phyloP scores from a whole-genome alignment of 2,797 vertebrate genomes.

The Gouania willdenowi region DNA sequence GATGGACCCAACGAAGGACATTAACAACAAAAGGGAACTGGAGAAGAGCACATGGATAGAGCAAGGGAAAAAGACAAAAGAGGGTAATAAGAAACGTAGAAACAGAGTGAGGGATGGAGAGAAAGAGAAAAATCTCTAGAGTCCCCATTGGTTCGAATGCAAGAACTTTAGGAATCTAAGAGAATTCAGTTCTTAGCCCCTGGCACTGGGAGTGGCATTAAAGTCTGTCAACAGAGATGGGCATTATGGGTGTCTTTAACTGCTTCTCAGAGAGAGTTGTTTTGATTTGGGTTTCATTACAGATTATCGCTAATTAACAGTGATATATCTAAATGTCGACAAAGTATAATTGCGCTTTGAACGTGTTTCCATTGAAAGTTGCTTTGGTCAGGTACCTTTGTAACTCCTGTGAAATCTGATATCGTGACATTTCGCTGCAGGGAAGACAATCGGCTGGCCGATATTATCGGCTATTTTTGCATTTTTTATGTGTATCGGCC shows the following conservation, averaged over 20 bases:
- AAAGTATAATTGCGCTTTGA: too few relatives aligned
- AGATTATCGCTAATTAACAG: too few relatives aligned
- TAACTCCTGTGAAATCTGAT: too few relatives aligned
- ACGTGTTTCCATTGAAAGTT: too few relatives aligned
- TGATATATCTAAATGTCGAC: too few relatives aligned
- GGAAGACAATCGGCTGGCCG: too few relatives aligned
- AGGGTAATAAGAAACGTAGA: constrained; percentile 28
- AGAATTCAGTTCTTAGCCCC: constrained; percentile 2
- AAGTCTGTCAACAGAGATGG: background rate
- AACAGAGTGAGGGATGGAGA: background rate
- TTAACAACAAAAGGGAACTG: constrained; percentile 41
- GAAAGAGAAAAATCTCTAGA: constrained; percentile 15
- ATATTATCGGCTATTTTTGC: too few relatives aligned
- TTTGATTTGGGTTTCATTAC: too few relatives aligned
- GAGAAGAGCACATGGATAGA: constrained; percentile 22
- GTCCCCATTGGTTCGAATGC: constrained; percentile 19
- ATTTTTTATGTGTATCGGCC: too few relatives aligned
- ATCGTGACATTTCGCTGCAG: too few relatives aligned
- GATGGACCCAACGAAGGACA: constrained; percentile 17
- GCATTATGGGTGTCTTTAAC: background rate
- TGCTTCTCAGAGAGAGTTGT: too few relatives aligned
- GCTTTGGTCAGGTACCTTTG: too few relatives aligned
- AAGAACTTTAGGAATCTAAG: constrained; percentile 20
- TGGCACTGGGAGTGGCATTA: background rate
- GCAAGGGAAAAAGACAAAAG: constrained; percentile 42